phyloP scores from a whole-genome alignment of 2,888 invertebrate genomes.

The Campoplex capitator region DNA sequence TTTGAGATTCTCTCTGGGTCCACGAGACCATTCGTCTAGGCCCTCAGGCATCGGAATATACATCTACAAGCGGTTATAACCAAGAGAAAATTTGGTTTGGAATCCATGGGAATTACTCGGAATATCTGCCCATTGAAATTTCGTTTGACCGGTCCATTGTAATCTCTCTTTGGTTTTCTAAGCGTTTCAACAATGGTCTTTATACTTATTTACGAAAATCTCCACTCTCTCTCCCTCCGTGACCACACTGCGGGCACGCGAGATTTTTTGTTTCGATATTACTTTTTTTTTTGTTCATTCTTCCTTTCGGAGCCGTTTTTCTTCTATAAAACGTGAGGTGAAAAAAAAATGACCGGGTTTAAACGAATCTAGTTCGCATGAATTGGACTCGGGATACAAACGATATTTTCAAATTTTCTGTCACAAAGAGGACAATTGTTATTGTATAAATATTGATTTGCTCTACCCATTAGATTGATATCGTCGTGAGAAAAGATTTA shows the following conservation, averaged over 20 bases:
- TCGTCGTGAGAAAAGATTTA: not conserved
- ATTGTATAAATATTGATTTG: not conserved
- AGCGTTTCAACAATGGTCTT: constrained; percentile 74
- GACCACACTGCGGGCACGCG: constrained; percentile 57
- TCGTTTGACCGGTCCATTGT: constrained; percentile 69
- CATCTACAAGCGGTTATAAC: constrained; percentile 63
- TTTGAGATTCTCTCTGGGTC: constrained; percentile 57
- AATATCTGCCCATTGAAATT: constrained; percentile 65
- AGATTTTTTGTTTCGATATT: constrained; percentile 61
- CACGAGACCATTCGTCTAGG: constrained; percentile 57
- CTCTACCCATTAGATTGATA: not conserved
- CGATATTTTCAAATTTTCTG: constrained; percentile 69
- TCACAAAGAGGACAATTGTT: constrained; percentile 3
- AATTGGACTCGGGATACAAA: not conserved
- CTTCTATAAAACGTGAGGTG: not conserved
- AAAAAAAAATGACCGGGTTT: constrained; percentile 29
- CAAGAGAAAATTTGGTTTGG: constrained; percentile 41
- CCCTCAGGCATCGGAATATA: constrained; percentile 59
- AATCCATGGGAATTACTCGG: constrained; percentile 68
- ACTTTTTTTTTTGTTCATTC: constrained; percentile 25
- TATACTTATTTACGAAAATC: constrained; percentile 72
- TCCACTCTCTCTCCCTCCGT: constrained; percentile 64
- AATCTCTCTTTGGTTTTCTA: constrained; percentile 71
- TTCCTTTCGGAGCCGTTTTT: constrained; percentile 15
- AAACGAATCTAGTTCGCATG: constrained; percentile 55